A percentile compares a stretch with the other conserved stretches of the same genome.
These are phyloP conservation scores for Fabriciana adippe DNA, from an alignment of 2,888 invertebrate genomes.

Conservation along the genomic window DNA sequence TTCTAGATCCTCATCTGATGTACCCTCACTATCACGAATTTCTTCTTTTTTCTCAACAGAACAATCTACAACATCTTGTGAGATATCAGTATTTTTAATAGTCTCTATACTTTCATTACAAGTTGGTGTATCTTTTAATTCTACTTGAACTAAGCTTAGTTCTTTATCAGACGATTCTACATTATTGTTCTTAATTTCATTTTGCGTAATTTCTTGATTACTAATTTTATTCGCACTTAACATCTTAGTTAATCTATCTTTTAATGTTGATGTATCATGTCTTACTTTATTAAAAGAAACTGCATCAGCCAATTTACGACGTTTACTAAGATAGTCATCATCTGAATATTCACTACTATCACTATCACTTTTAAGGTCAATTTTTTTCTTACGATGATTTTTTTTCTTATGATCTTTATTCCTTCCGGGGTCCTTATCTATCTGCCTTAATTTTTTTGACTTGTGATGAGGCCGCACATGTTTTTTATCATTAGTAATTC, in stretches of 20 bases:
- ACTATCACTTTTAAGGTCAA: constrained; percentile 50
- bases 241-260: constrained; percentile 71
- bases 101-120: constrained; percentile 35
- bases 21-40: constrained; percentile 46
- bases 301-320: constrained; percentile 80
- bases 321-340: constrained; percentile 69
- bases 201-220: constrained; percentile 4
- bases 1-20: constrained; percentile 77
- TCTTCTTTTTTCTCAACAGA: constrained; percentile 38
- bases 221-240: constrained; percentile 43
- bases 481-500: constrained; percentile 49
- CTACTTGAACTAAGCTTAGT: not conserved
- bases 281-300: constrained; percentile 67
- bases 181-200: constrained; percentile 1
- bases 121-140: not conserved
- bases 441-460: constrained; percentile 56
- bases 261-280: constrained; percentile 65
- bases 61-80: constrained; percentile 49
- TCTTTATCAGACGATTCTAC: constrained; percentile 29
- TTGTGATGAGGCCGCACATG: constrained; percentile 52
- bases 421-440: constrained; percentile 40
- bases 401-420: constrained; percentile 56
- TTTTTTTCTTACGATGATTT: constrained; percentile 51
- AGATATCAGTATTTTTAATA: constrained; percentile 33
- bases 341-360: constrained; percentile 73